These are phyloP conservation scores for Eugnorisma glareosa DNA, from an alignment of 2,888 invertebrate species.

Conservation along the genomic window DNA sequence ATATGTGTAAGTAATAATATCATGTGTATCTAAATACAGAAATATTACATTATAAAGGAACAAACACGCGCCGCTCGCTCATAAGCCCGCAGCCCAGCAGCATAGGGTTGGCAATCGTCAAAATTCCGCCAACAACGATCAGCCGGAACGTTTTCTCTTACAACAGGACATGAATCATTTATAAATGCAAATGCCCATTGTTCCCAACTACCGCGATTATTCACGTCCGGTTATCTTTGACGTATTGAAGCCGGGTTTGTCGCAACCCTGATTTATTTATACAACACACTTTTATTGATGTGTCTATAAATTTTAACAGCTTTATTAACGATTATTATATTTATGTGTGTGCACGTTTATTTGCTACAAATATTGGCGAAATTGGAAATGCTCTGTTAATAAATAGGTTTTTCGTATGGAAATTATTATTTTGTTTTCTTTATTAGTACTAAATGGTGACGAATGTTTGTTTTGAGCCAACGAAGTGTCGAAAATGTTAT, in stretches of 20 bases:
- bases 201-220: conserved; percentile 83
- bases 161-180: conserved; percentile 86
- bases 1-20: neutral
- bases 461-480: neutral
- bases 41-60: too few species aligned
- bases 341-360: conserved; percentile 46
- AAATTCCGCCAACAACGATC: conserved; percentile 74
- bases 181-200: conserved; percentile 85
- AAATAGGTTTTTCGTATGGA: conserved; percentile 15
- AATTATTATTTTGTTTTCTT: conserved; percentile 12
- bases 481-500: neutral
- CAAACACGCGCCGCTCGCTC: conserved; percentile 36
- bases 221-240: conserved; percentile 84
- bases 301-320: conserved; percentile 67
- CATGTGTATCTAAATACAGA: neutral
- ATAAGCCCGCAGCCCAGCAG: conserved; percentile 27
- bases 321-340: conserved; percentile 65
- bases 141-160: conserved; percentile 79
- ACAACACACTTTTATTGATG: conserved; percentile 68
- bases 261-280: conserved; percentile 73
- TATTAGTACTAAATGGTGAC: neutral
- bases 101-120: conserved; percentile 77
- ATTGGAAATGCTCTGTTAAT: conserved; percentile 32
- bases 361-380: conserved; percentile 24
- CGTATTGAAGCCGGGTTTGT: conserved; percentile 75